Percentiles rank a stretch among this genome's conserved stretches.
Evolutionary conservation across 2,113 vertebrate species (phyloP).

Genomic region (Ceyx margarethae): DNA sequence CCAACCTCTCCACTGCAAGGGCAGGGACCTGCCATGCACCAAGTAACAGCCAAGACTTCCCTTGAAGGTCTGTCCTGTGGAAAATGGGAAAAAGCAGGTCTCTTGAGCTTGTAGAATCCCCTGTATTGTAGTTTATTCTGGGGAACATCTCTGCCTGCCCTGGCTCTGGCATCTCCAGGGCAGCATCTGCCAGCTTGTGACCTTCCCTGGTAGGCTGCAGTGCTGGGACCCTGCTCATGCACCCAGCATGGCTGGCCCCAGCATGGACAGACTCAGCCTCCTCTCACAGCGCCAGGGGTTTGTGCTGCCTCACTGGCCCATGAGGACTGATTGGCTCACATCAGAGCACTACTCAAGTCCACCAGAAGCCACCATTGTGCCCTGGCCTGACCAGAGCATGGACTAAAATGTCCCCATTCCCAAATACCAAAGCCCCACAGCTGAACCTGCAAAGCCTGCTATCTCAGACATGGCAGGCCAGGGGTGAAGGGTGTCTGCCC

Average conservation of each 20-base stretch:
- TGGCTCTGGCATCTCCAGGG: background rate
- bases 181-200: background rate
- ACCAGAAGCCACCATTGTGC: background rate
- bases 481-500: background rate
- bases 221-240: rapidly evolving
- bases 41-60: background rate
- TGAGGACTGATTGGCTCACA: background rate
- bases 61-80: background rate
- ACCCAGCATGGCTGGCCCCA: background rate
- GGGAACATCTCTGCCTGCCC: background rate
- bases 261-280: background rate
- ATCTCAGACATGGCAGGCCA: background rate
- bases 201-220: background rate
- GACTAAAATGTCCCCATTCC: background rate
- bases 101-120: background rate
- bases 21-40: background rate
- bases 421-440: background rate
- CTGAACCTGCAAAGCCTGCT: background rate
- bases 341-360: background rate
- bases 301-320: background rate
- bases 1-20: background rate
- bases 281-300: background rate
- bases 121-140: rapidly evolving
- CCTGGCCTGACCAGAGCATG: background rate
- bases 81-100: background rate